A percentile compares a stretch with the other conserved stretches of the same genome.
phyloP scores from a whole-genome alignment of 2,888 invertebrate species.

The Heliconius erato region DNA sequence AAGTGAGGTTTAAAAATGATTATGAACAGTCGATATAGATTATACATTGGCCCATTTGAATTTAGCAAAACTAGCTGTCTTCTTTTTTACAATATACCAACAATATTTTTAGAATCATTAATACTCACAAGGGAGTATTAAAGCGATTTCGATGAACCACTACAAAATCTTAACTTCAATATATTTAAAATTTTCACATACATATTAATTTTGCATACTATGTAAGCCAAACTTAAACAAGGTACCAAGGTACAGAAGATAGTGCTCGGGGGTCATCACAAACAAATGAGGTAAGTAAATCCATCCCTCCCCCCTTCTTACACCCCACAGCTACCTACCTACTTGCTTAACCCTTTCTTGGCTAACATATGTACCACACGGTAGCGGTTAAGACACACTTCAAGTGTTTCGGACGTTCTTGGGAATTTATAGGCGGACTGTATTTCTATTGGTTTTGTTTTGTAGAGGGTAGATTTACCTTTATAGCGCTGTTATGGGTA shows the following conservation, averaged over 20 bases:
- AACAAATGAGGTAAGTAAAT: conserved; percentile 89
- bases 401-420: conserved; percentile 81
- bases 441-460: conserved; percentile 77
- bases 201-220: conserved; percentile 39
- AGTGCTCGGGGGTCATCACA: conserved; percentile 87
- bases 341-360: conserved; percentile 83
- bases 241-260: conserved; percentile 76
- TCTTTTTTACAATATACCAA: too few species aligned
- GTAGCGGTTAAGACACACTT: conserved; percentile 79
- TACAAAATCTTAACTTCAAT: not conserved
- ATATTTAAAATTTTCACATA: too few species aligned
- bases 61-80: too few species aligned
- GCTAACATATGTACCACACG: conserved; percentile 77
- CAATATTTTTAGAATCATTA: not conserved
- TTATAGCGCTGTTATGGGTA: conserved; percentile 20
- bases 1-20: too few species aligned
- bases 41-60: too few species aligned
- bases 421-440: conserved; percentile 78
- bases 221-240: conserved; percentile 67
- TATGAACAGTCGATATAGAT: too few species aligned
- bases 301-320: conserved; percentile 68
- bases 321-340: conserved; percentile 60
- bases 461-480: conserved; percentile 49
- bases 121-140: too few species aligned
- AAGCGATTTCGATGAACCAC: too few species aligned